phyloP scores from a whole-genome alignment of 1,140 invertebrate genomes.

The Drusus annulatus region DNA sequence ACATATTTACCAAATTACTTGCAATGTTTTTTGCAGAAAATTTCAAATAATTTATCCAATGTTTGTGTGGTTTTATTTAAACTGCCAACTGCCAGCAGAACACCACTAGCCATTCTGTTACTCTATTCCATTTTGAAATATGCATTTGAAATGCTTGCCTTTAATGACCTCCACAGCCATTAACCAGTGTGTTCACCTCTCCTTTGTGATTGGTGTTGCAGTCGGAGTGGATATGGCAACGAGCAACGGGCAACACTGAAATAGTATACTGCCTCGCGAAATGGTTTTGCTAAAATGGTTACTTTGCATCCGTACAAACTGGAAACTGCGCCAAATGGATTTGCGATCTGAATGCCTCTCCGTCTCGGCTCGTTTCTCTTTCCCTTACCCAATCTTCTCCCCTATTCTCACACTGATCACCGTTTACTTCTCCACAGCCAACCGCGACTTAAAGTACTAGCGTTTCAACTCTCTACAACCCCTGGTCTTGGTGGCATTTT shows the following conservation, averaged over 20 bases:
- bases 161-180: constrained; percentile 36
- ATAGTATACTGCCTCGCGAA: constrained; percentile 7
- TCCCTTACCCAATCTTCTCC: constrained; percentile 5
- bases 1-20: too few relatives aligned
- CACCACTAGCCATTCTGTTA: not conserved
- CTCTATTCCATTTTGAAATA: constrained; percentile 28
- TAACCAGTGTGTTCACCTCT: constrained; percentile 26
- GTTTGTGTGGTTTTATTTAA: too few relatives aligned
- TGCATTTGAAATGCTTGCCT: constrained; percentile 19
- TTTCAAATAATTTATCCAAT: too few relatives aligned
- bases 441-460: constrained; percentile 1
- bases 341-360: constrained; percentile 6
- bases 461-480: too few relatives aligned
- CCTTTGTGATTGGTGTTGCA: constrained; percentile 29
- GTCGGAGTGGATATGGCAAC: not conserved
- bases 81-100: too few relatives aligned
- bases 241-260: not conserved
- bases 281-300: constrained; percentile 18
- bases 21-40: too few relatives aligned
- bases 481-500: too few relatives aligned
- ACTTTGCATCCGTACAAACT: constrained; percentile 44
- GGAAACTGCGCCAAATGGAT: constrained; percentile 46
- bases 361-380: not conserved
- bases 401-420: constrained; percentile 1
- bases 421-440: not conserved